phyloP scores from a whole-genome alignment of 1,140 invertebrate species.

The Oedothorax gibbosus region DNA sequence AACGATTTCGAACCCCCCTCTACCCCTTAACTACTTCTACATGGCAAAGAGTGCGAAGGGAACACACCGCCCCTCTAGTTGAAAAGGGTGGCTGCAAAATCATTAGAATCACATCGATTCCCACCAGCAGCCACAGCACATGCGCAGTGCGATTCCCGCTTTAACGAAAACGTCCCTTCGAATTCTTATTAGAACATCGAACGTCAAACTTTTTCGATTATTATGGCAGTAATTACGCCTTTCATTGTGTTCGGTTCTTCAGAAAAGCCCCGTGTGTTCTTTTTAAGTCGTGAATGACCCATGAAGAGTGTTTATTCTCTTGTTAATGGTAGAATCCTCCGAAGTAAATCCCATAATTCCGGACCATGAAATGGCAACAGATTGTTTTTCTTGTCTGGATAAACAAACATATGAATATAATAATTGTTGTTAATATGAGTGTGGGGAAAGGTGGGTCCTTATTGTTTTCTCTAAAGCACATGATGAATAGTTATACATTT shows the following conservation, averaged over 20 bases:
- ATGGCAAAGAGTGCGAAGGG: constrained; percentile 18
- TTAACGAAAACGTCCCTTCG: not conserved
- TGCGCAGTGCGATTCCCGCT: not conserved
- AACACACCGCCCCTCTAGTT: constrained; percentile 24
- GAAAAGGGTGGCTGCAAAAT: constrained; percentile 42
- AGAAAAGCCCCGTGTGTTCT: too few relatives aligned
- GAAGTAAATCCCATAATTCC: constrained; percentile 22
- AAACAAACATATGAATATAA: too few relatives aligned
- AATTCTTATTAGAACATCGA: constrained; percentile 38
- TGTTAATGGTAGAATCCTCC: constrained; percentile 20
- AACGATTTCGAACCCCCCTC: too few relatives aligned
- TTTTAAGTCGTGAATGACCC: too few relatives aligned
- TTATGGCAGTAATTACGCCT: constrained; percentile 39
- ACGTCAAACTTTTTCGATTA: constrained; percentile 44
- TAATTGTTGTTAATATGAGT: too few relatives aligned
- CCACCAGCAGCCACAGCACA: not conserved
- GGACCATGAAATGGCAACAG: constrained; percentile 2
- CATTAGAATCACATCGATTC: constrained; percentile 52
- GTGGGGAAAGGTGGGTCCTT: too few relatives aligned
- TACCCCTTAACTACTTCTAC: constrained; percentile 32
- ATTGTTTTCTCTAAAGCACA: too few relatives aligned
- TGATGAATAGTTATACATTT: too few relatives aligned
- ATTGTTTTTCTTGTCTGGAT: too few relatives aligned
- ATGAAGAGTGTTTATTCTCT: not conserved
- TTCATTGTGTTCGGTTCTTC: not conserved